Percentiles rank a stretch among this genome's conserved stretches.
Evolutionary conservation across 2,113 vertebrate species (phyloP).

Genomic region (Chascanopsetta lugubris): DNA sequence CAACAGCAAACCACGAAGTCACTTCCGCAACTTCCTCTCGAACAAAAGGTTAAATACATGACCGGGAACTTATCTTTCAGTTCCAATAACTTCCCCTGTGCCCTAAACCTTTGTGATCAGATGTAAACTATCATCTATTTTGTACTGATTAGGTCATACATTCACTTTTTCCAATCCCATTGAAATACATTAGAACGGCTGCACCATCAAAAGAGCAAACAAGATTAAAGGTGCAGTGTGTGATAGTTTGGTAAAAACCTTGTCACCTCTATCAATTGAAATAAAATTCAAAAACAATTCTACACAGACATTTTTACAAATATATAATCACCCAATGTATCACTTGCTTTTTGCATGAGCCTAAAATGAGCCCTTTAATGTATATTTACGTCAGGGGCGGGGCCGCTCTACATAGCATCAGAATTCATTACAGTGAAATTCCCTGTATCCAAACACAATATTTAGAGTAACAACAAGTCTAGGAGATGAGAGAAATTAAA

Average conservation of each 20-base stretch:
- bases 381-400: too few species aligned
- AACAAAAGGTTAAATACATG: conserved; percentile 66
- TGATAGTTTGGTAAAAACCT: too few species aligned
- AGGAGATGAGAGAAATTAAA: conserved; percentile 6
- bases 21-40: conserved; percentile 67
- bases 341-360: too few species aligned
- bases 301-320: too few species aligned
- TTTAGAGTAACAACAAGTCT: background rate
- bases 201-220: too few species aligned
- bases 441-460: background rate
- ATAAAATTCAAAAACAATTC: too few species aligned
- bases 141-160: background rate
- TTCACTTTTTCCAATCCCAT: background rate
- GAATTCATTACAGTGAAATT: too few species aligned
- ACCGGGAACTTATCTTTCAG: conserved; percentile 44
- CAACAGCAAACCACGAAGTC: conserved; percentile 65
- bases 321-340: too few species aligned
- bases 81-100: conserved; percentile 44
- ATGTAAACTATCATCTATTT: background rate
- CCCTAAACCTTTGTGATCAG: background rate
- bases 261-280: too few species aligned
- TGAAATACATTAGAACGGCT: background rate
- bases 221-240: too few species aligned
- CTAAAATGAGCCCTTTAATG: too few species aligned
- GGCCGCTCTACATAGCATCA: too few species aligned